Evolutionary conservation across 2,888 invertebrate species (phyloP).

Genomic region (Drosophila robusta): DNA sequence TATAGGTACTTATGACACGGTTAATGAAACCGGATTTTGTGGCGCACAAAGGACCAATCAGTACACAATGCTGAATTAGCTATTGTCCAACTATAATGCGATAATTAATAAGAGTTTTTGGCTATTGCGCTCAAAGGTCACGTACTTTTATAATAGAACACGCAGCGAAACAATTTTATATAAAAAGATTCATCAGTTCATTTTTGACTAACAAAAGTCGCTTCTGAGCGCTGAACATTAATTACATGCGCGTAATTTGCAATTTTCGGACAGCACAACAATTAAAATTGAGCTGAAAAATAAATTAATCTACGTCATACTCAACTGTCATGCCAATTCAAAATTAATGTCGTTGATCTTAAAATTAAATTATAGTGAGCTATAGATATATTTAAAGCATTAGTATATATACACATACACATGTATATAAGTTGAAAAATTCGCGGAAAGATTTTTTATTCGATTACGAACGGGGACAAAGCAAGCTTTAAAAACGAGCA

Average conservation of each 20-base stretch:
- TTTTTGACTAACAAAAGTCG: constrained; percentile 21
- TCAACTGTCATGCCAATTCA: constrained; percentile 58
- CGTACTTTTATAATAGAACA: constrained; percentile 17
- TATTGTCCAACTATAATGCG: constrained; percentile 30
- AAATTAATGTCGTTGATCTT: constrained; percentile 52
- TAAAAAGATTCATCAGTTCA: constrained; percentile 32
- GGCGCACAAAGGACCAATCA: constrained; percentile 43
- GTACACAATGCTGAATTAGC: constrained; percentile 10
- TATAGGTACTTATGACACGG: background rate
- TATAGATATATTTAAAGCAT: constrained; percentile 23
- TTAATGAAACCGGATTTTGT: constrained; percentile 20
- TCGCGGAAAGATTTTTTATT: background rate
- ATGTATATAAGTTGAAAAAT: constrained; percentile 3
- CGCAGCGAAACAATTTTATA: constrained; percentile 8
- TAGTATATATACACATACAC: constrained; percentile 16
- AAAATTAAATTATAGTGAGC: constrained; percentile 34
- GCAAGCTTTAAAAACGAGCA: constrained; percentile 26
- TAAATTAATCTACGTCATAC: constrained; percentile 58
- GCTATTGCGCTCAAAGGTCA: constrained; percentile 37
- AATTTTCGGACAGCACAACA: constrained; percentile 5
- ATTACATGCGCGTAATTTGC: constrained; percentile 21
- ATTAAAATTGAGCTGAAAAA: constrained; percentile 30
- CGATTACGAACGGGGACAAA: constrained; percentile 10
- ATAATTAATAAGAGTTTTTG: constrained; percentile 37
- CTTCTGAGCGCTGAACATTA: constrained; percentile 12